Percentiles rank a stretch among this genome's conserved stretches.
phyloP scores from a whole-genome alignment of 2,888 invertebrate genomes.

The Ornithoptera priamus region DNA sequence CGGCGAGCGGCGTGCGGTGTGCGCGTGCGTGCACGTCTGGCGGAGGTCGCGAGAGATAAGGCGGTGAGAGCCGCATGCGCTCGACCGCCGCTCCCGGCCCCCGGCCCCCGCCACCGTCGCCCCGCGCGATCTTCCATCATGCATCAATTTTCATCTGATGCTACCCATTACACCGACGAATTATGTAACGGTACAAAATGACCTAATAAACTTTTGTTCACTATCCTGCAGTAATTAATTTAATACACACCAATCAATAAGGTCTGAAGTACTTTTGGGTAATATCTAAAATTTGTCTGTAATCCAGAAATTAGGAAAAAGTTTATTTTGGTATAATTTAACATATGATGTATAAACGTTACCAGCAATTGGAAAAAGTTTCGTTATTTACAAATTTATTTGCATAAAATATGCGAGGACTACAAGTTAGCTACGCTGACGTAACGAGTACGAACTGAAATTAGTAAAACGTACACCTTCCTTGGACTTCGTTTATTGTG shows the following conservation, averaged over 20 bases:
- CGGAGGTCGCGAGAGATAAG: conserved; percentile 80
- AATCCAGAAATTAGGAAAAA: neutral
- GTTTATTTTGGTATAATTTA: neutral
- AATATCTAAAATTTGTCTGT: neutral
- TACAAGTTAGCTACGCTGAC: conserved; percentile 62
- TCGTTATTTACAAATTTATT: conserved; percentile 64
- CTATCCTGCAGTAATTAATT: neutral
- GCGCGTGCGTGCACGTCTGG: conserved; percentile 72
- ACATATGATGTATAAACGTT: conserved; percentile 36
- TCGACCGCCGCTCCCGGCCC: conserved; percentile 50
- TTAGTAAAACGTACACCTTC: conserved; percentile 69
- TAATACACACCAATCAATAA: neutral
- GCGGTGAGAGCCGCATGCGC: conserved; percentile 66
- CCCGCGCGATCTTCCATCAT: conserved; percentile 50
- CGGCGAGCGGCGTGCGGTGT: conserved; percentile 54
- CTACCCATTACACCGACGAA: conserved; percentile 54
- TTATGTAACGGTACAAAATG: conserved; percentile 71
- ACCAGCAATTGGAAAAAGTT: conserved; percentile 47
- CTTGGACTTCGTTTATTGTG: conserved; percentile 64
- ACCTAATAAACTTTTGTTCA: conserved; percentile 52
- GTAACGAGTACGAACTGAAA: conserved; percentile 63
- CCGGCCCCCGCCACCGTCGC: no score
- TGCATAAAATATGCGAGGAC: conserved; percentile 68
- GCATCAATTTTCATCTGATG: conserved; percentile 71
- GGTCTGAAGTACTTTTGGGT: neutral